phyloP scores from a whole-genome alignment of 2,888 invertebrate genomes.

The Proisotoma minuta region DNA sequence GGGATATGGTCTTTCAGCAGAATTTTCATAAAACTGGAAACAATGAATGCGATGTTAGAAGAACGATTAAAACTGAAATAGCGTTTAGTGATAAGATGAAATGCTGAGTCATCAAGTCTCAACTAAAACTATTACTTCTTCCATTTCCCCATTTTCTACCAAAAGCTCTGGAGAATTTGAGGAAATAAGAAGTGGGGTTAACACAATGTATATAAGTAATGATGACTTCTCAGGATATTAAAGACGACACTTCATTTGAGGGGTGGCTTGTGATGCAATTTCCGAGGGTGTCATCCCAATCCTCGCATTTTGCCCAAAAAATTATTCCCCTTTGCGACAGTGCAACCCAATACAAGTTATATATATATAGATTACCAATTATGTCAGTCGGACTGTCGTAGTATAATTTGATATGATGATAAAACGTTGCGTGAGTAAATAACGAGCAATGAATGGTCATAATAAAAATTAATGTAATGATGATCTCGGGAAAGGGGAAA shows the following conservation, averaged over 20 bases:
- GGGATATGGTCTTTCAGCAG: background rate
- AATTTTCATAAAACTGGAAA: background rate
- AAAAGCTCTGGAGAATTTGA: background rate
- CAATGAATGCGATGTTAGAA: background rate
- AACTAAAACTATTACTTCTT: background rate
- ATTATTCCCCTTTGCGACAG: too few relatives aligned
- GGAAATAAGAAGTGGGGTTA: background rate
- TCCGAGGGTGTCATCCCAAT: background rate
- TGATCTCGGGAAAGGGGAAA: background rate
- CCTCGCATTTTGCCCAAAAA: too few relatives aligned
- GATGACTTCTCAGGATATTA: conserved; percentile 3
- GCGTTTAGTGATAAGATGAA: background rate
- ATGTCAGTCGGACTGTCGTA: background rate
- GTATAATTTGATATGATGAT: background rate
- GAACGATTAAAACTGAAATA: background rate
- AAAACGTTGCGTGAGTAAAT: background rate
- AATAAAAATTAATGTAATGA: background rate
- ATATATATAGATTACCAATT: too few relatives aligned
- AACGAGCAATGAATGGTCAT: background rate
- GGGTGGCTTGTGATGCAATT: background rate
- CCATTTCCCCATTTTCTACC: background rate
- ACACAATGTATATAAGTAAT: background rate
- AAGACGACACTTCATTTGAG: conserved; percentile 8
- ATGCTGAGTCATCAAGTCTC: background rate
- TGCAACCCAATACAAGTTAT: too few relatives aligned